phyloP scores from a whole-genome alignment of 2,797 vertebrate genomes.

The Sphaeramia orbicularis region DNA sequence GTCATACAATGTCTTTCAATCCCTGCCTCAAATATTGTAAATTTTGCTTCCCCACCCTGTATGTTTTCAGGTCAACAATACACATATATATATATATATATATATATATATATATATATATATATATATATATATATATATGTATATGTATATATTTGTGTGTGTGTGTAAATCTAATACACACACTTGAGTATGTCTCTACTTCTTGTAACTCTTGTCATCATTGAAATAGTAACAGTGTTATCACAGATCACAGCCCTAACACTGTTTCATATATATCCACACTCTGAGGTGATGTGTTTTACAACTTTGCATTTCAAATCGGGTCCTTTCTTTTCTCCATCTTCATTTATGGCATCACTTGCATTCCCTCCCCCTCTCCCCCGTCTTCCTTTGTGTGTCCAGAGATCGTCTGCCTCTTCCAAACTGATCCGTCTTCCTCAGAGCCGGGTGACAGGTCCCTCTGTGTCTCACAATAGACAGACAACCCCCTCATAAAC shows the following conservation, averaged over 20 bases:
- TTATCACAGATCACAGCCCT: background rate
- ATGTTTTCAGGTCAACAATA: no score
- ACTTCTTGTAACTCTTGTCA: no score
- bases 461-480: constrained; percentile 76
- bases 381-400: constrained; percentile 28
- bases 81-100: no score
- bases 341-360: constrained; percentile 21
- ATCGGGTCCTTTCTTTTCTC: background rate
- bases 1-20: no score
- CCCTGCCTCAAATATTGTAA: no score
- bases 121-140: no score
- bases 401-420: constrained; percentile 60
- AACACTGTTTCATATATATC: background rate
- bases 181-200: no score
- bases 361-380: constrained; percentile 5
- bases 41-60: no score
- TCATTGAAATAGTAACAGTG: background rate
- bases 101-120: no score
- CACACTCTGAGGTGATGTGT: constrained; percentile 19
- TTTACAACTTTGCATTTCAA: constrained; percentile 18
- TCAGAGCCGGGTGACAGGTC: constrained; percentile 71
- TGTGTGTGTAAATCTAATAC: no score
- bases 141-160: no score
- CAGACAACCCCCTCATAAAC: constrained; percentile 54
- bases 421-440: constrained; percentile 75